These are phyloP conservation scores for Dipodomys merriami DNA, from an alignment of 2,113 vertebrate genomes.

Conservation along the genomic window DNA sequence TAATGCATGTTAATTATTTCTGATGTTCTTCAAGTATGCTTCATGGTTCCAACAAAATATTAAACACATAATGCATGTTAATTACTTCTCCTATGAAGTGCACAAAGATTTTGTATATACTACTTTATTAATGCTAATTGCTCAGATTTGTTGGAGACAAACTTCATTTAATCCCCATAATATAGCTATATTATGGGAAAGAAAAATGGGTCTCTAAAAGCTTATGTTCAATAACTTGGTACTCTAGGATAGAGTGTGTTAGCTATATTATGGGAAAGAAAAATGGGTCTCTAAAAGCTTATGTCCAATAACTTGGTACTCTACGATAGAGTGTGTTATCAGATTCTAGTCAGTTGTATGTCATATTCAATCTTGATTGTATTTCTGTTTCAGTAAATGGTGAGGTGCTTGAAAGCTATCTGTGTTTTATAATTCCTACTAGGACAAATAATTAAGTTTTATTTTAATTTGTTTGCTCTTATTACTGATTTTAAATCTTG, in stretches of 20 bases:
- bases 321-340: no score
- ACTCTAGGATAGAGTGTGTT: no score
- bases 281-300: neutral
- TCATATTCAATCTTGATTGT: neutral
- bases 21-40: neutral
- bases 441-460: neutral
- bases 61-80: neutral
- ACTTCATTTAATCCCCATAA: neutral
- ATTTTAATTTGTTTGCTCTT: slow-evolving; percentile 11
- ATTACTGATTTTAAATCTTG: neutral
- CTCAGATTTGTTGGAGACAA: neutral
- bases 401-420: neutral
- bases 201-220: neutral
- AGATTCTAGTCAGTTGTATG: no score
- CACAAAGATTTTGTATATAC: neutral
- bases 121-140: neutral
- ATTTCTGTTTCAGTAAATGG: neutral
- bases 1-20: neutral
- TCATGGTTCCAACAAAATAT: neutral
- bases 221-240: no score
- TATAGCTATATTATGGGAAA: neutral
- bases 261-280: neutral
- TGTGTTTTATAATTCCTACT: neutral
- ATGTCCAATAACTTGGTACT: no score
- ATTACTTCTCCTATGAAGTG: neutral